Evolutionary conservation across 2,888 invertebrate genomes (phyloP).

Genomic region (Desoria tigrina): DNA sequence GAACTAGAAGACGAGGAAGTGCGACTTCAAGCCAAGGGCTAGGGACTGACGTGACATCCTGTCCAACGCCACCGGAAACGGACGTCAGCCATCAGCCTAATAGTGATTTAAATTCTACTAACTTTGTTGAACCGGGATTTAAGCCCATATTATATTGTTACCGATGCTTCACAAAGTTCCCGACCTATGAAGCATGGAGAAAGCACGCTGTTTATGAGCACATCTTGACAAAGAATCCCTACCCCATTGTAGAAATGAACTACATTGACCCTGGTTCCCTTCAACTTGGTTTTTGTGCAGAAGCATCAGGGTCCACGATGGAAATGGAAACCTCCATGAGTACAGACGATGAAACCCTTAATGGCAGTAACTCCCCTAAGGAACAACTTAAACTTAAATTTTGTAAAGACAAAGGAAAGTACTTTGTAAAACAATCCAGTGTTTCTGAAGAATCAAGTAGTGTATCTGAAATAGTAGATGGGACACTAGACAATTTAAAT

Average conservation of each 20-base stretch:
- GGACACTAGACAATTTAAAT: slow-evolving; percentile 14
- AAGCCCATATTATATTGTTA: slow-evolving; percentile 15
- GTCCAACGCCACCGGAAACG: background rate
- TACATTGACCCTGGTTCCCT: slow-evolving; percentile 26
- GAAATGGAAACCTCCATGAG: background rate
- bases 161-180: slow-evolving; percentile 18
- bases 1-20: background rate
- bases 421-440: slow-evolving; percentile 34
- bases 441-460: slow-evolving; percentile 25
- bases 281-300: too few relatives aligned
- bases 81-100: background rate
- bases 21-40: background rate
- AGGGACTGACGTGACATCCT: background rate
- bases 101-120: background rate
- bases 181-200: slow-evolving; percentile 36
- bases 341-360: background rate
- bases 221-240: slow-evolving; percentile 38
- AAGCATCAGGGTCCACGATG: background rate
- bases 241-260: slow-evolving; percentile 48
- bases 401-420: slow-evolving; percentile 37
- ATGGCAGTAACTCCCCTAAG: background rate
- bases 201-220: slow-evolving; percentile 40
- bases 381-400: slow-evolving; percentile 28
- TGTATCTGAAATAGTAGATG: too few relatives aligned
- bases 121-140: too few relatives aligned